Conservation (phyloP, 2,888 invertebrate genomes). For the Microplitis manilae region DNA sequence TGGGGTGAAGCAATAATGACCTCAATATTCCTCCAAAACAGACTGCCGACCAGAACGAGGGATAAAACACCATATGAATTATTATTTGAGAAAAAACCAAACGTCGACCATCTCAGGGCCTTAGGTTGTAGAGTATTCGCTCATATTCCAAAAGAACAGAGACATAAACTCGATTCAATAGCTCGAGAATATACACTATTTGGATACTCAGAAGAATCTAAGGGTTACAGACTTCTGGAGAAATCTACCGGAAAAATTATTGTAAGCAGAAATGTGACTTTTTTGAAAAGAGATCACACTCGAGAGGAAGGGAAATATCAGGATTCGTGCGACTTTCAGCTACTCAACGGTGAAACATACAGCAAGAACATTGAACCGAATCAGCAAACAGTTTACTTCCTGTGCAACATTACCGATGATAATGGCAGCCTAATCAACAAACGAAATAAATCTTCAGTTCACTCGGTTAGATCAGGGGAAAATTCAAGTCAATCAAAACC, state of each 20-base stretch:
- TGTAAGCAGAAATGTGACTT: slow-evolving; percentile 35
- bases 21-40: slow-evolving; percentile 54
- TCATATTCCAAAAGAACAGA: slow-evolving; percentile 41
- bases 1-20: slow-evolving; percentile 60
- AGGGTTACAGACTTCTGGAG: slow-evolving; percentile 39
- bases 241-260: slow-evolving; percentile 29
- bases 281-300: slow-evolving; percentile 27
- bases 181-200: slow-evolving; percentile 33
- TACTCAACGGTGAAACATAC: no score
- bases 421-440: no score
- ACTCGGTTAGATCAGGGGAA: no score
- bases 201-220: slow-evolving; percentile 40
- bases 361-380: no score
- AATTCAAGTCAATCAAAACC: no score
- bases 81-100: slow-evolving; percentile 38
- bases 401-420: no score
- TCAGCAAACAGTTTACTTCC: no score
- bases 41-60: slow-evolving; percentile 39
- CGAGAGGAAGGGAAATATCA: not conserved
- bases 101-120: slow-evolving; percentile 33
- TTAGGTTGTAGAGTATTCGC: slow-evolving; percentile 42
- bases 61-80: slow-evolving; percentile 38
- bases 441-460: no score
- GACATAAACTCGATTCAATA: slow-evolving; percentile 39
- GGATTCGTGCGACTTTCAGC: no score